phyloP scores from a whole-genome alignment of 2,888 invertebrate genomes.

The Drepana falcataria region DNA sequence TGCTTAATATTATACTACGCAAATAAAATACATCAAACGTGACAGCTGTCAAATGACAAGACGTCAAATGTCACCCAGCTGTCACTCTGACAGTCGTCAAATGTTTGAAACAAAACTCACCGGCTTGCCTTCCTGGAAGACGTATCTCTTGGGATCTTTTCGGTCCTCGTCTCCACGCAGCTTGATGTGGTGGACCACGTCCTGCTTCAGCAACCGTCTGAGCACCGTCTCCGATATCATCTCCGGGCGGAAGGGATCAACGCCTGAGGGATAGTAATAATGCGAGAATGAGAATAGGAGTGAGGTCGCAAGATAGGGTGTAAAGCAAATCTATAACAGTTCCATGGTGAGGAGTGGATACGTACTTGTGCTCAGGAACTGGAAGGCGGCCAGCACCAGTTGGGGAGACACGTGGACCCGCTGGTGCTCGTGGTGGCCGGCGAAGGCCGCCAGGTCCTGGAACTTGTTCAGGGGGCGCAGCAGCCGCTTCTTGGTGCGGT shows the following conservation, averaged over 20 bases:
- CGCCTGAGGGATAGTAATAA: constrained; percentile 76
- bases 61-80: background rate
- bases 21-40: background rate
- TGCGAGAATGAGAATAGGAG: no score
- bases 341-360: constrained; percentile 8
- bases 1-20: no score
- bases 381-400: constrained; percentile 94
- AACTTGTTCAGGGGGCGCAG: constrained; percentile 84
- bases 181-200: constrained; percentile 92
- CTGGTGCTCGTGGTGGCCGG: constrained; percentile 88
- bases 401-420: constrained; percentile 94
- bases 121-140: constrained; percentile 89
- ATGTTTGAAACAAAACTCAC: constrained; percentile 44
- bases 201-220: constrained; percentile 93
- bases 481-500: constrained; percentile 89
- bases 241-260: constrained; percentile 92
- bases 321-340: no score
- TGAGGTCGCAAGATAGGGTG: no score
- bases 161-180: constrained; percentile 81
- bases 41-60: background rate
- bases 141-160: constrained; percentile 84
- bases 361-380: constrained; percentile 96
- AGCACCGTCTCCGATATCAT: constrained; percentile 93
- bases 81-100: background rate
- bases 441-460: constrained; percentile 93